Conservation (phyloP, 2,797 vertebrate species). For the Peromyscus nudipes region DNA sequence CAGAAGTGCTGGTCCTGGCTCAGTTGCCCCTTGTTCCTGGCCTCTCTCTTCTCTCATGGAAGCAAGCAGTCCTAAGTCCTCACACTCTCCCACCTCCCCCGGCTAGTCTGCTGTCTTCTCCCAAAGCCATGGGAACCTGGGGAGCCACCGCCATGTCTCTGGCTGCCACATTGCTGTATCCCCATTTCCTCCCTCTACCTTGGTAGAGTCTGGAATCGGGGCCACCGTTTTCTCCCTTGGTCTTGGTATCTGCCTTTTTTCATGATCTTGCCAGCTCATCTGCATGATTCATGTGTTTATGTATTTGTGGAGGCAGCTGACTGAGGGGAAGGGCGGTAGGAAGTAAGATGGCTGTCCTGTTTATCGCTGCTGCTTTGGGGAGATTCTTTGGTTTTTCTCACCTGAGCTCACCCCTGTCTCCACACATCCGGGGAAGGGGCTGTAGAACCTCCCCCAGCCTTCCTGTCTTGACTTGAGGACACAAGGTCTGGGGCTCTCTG, state of each 20-base stretch:
- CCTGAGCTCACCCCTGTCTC: background rate
- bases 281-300: constrained; percentile 66
- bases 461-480: background rate
- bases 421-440: background rate
- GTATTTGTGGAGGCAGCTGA: constrained; percentile 62
- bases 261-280: constrained; percentile 62
- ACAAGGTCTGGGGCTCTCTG: background rate
- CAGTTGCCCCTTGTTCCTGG: background rate
- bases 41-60: background rate
- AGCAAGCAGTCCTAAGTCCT: background rate
- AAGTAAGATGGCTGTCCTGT: constrained; percentile 47
- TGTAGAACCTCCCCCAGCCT: background rate
- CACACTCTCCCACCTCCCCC: background rate
- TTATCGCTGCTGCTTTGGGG: constrained; percentile 59
- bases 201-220: background rate
- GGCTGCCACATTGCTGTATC: background rate
- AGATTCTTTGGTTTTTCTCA: constrained; percentile 25
- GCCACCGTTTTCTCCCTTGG: background rate
- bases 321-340: background rate
- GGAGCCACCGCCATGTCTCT: background rate
- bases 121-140: background rate
- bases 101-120: background rate
- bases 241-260: constrained; percentile 59
- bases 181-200: background rate
- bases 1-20: background rate